A percentile compares a stretch with the other conserved stretches of the same genome.
These are phyloP conservation scores for Trachelus troglodyta DNA, from an alignment of 2,888 invertebrate genomes.

Conservation along the genomic window DNA sequence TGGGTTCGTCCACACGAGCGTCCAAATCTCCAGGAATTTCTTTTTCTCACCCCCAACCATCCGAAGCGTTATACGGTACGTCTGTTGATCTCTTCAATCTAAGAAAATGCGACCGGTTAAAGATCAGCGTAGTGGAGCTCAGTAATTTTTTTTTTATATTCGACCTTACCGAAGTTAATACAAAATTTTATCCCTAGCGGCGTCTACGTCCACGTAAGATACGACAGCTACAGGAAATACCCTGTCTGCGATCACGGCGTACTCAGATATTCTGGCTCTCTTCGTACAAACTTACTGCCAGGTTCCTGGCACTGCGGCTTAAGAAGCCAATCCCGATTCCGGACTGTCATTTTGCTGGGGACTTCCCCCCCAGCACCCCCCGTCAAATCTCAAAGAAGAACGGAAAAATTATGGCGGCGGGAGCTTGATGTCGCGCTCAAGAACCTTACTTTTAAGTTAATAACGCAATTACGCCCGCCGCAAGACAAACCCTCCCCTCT, in stretches of 20 bases:
- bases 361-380: not conserved
- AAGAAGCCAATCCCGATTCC: constrained; percentile 22
- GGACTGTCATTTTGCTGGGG: constrained; percentile 28
- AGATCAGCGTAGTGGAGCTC: not conserved
- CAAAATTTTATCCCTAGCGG: not conserved
- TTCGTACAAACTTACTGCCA: not conserved
- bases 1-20: constrained; percentile 35
- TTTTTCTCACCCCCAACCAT: not conserved
- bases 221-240: not conserved
- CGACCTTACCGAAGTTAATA: not conserved
- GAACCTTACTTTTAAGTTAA: constrained; percentile 54
- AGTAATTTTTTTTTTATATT: not conserved
- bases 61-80: not conserved
- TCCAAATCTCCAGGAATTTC: not conserved
- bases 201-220: not conserved
- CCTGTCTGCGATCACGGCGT: not conserved
- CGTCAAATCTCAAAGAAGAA: not conserved
- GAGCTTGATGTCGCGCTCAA: constrained; percentile 26
- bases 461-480: constrained; percentile 51
- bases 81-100: not conserved
- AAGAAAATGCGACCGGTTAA: not conserved
- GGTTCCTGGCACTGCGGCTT: not conserved
- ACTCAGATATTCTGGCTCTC: not conserved
- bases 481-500: not conserved
- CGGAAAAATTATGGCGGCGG: not conserved